These are phyloP conservation scores for Talpa occidentalis DNA, from an alignment of 2,113 vertebrate species.

Conservation along the genomic window DNA sequence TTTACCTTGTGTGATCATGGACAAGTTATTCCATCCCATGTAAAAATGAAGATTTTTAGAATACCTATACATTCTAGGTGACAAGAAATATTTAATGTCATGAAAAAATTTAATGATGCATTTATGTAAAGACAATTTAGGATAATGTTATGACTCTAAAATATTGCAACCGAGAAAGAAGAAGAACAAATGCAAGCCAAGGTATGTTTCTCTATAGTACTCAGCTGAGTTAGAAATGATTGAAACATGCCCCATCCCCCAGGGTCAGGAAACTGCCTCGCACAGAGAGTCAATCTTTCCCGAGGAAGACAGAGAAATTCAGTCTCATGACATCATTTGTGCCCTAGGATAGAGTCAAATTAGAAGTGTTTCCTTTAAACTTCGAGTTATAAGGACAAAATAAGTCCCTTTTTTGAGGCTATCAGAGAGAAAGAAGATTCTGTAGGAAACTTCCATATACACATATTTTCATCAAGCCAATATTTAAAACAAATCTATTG, in stretches of 20 bases:
- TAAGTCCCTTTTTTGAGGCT: not conserved
- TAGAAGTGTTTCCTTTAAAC: not conserved
- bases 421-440: not conserved
- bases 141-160: not conserved
- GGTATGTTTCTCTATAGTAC: not conserved
- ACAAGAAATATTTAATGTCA: not conserved
- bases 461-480: not conserved
- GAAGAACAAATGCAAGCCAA: not conserved
- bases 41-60: not conserved
- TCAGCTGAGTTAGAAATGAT: not conserved
- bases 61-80: not conserved
- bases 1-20: not conserved
- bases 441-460: not conserved
- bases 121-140: not conserved
- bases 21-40: not conserved
- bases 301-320: not conserved
- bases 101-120: not conserved
- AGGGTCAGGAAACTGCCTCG: not conserved
- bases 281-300: not conserved
- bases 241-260: rapidly evolving
- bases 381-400: not conserved
- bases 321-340: not conserved
- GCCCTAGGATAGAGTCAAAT: not conserved
- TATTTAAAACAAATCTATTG: not conserved
- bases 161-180: not conserved